These are phyloP conservation scores for Eonycteris spelaea DNA, from an alignment of 2,113 vertebrate genomes.

Conservation along the genomic window DNA sequence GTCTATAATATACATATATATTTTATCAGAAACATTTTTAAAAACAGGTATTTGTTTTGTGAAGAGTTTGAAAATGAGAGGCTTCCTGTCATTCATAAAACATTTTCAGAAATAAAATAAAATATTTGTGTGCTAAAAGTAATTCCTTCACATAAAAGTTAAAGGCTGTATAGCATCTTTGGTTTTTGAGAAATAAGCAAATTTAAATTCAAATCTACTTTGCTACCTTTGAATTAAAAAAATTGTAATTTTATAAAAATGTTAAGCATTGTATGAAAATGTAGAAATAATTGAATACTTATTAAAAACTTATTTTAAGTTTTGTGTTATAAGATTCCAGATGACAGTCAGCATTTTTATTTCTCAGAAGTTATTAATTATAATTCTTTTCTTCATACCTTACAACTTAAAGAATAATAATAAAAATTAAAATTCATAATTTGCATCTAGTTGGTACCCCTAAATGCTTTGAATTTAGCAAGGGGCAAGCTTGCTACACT, in stretches of 20 bases:
- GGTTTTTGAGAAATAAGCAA: not conserved
- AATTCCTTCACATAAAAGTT: not conserved
- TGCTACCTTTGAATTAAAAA: not conserved
- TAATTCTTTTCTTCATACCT: not conserved
- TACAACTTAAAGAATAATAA: not conserved
- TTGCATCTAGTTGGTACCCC: not conserved
- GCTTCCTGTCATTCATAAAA: not conserved
- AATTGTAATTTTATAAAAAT: not conserved
- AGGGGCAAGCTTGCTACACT: not conserved
- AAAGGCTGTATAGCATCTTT: not conserved
- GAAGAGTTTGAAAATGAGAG: not conserved
- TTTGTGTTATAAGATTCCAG: not conserved
- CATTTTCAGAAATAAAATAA: not conserved
- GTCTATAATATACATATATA: not conserved
- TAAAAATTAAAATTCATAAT: not conserved
- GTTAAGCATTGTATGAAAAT: not conserved
- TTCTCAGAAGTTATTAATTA: not conserved
- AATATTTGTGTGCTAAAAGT: not conserved
- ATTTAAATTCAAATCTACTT: not conserved
- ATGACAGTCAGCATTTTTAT: not conserved
- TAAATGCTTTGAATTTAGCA: not conserved
- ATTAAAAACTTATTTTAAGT: conserved; percentile 2
- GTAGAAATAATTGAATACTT: not conserved
- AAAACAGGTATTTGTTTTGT: not conserved
- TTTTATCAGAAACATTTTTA: not conserved